Base-by-base conservation (phyloP, 2,888 invertebrate species). In the Odontomyia ornata region DNA sequence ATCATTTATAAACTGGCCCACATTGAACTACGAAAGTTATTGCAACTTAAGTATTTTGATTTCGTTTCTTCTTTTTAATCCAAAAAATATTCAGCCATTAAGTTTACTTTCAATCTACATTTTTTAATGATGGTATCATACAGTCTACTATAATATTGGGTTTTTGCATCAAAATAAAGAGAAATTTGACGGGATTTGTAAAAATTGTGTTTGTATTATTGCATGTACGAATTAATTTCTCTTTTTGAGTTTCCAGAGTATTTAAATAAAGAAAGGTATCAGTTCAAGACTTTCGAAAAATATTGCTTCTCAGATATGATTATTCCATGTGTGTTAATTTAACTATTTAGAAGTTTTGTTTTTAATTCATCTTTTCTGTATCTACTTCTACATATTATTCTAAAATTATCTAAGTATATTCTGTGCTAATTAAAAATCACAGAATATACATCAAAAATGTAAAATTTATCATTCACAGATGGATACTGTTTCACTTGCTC, bases 231-330 rank as follows among this genome's bases (percentile, higher is more conserved):
- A n/a, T n/a, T n/a, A n/a, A n/a, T n/a, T n/a, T n/a, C 21, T 25
- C 7, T 60, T 60, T 15, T 25, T 3, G 5, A 15, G n/a, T 21
- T 21, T 21, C 13, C 3, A 52, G 13, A 21, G 15, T 21, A 9
- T 21, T 3, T 4, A 52, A 18, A 52, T 15, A 21, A 21, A 21
- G 15, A 52, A 52, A 18, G 3, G 21, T 18, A 52, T 52, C 21
- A 18, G 56, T 56, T 56, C 36, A 5, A 36, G 9, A 36, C 36
- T 5, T 36, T 36, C 36, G 11, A 60, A 65, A 65, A 43, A 43
- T 73, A 73, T 73, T 73, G 73, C 73, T 73, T 73, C 60, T 23
- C 18, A 46, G 73, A 73, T 73, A 73, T 73, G 73, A 73, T 73
- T 18, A 71, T 71, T 72, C 60, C n/a, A 30, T 60, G 18, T 28